Conservation (phyloP, 2,888 invertebrate species). For the Hylaea fasciaria region DNA sequence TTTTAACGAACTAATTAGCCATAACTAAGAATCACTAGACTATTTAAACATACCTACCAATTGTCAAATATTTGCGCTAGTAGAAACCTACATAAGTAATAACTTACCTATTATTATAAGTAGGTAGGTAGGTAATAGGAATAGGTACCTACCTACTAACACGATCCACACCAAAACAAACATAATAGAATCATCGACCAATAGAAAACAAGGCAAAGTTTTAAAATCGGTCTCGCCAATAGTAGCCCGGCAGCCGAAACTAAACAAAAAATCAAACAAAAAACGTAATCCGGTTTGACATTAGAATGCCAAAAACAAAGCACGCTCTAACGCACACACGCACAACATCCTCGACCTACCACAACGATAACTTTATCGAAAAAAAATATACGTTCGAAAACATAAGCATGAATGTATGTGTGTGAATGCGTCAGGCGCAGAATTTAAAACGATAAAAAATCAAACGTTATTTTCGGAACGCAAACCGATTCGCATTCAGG, state of each 20-base stretch:
- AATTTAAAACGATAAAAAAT: conserved; percentile 69
- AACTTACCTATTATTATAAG: too few relatives aligned
- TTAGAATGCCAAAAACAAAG: conserved; percentile 73
- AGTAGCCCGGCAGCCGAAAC: conserved; percentile 37
- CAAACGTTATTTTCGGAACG: conserved; percentile 68
- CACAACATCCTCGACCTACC: conserved; percentile 68
- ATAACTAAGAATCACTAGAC: too few relatives aligned
- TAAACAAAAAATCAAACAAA: conserved; percentile 49
- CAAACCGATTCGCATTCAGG: conserved; percentile 65
- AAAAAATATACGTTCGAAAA: conserved; percentile 36
- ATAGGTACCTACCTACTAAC: too few relatives aligned
- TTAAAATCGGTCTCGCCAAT: conserved; percentile 47
- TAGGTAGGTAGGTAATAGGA: too few relatives aligned
- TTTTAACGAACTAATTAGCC: too few relatives aligned
- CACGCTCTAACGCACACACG: conserved; percentile 58
- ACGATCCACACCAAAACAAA: conserved; percentile 11
- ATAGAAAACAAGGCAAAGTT: conserved; percentile 34
- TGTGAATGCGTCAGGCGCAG: conserved; percentile 44
- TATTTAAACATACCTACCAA: too few relatives aligned
- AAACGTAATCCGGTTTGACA: conserved; percentile 57
- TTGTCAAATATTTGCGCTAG: too few relatives aligned
- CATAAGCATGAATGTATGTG: conserved; percentile 19
- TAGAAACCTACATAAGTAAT: too few relatives aligned
- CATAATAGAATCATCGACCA: conserved; percentile 15
- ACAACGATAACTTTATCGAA: conserved; percentile 55